These are phyloP conservation scores for Nasonia oneida DNA, from an alignment of 2,888 invertebrate genomes.

Conservation along the genomic window DNA sequence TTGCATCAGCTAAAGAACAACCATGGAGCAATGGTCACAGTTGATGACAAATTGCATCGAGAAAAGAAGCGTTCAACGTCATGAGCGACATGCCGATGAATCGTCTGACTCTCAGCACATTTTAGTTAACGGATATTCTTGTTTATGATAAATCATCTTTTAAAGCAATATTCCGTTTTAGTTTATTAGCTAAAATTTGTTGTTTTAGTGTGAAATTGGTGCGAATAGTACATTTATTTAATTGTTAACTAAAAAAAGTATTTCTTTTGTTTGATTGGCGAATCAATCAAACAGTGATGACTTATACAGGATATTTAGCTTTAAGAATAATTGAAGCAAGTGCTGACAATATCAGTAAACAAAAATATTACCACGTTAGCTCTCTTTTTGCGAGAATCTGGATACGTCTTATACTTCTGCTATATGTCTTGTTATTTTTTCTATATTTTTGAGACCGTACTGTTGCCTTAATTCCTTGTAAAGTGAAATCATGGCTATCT, in stretches of 20 bases:
- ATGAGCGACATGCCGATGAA: slow-evolving; percentile 70
- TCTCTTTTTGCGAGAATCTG: slow-evolving; percentile 19
- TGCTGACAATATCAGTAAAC: slow-evolving; percentile 59
- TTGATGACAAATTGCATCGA: slow-evolving; percentile 73
- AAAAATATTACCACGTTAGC: slow-evolving; percentile 2
- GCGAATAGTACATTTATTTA: slow-evolving; percentile 37
- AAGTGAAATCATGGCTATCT: slow-evolving; percentile 31
- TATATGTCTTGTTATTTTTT: not conserved
- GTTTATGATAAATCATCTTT: slow-evolving; percentile 40
- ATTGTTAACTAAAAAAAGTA: slow-evolving; percentile 23
- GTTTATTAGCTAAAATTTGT: slow-evolving; percentile 45
- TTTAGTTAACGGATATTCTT: slow-evolving; percentile 62
- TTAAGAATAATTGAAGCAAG: slow-evolving; percentile 53
- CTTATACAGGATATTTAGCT: slow-evolving; percentile 54
- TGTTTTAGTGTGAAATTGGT: slow-evolving; percentile 42
- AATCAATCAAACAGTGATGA: slow-evolving; percentile 54
- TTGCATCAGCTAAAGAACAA: slow-evolving; percentile 89
- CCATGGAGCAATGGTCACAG: slow-evolving; percentile 81
- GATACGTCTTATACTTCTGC: slow-evolving; percentile 7
- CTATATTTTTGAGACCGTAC: not conserved
- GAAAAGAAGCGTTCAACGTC: slow-evolving; percentile 66
- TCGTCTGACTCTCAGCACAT: slow-evolving; percentile 71
- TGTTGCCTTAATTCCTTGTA: slow-evolving; percentile 13
- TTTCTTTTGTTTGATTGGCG: slow-evolving; percentile 54
- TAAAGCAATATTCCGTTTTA: slow-evolving; percentile 35